These are phyloP conservation scores for Stenolophus ochropezus DNA, from an alignment of 2,888 invertebrate genomes.

Conservation along the genomic window DNA sequence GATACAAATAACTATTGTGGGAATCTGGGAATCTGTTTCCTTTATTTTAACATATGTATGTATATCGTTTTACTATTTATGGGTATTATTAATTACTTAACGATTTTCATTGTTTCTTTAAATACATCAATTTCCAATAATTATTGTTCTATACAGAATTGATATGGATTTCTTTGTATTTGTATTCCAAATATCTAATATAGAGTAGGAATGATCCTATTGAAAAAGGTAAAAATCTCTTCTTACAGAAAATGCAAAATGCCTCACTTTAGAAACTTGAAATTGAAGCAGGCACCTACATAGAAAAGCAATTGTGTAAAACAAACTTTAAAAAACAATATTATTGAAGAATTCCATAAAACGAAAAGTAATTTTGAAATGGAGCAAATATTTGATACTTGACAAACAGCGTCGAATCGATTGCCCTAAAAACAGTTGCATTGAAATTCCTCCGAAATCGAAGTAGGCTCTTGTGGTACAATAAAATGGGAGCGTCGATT, in stretches of 20 bases:
- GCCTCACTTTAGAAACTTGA: neutral
- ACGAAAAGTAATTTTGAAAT: constrained; percentile 32
- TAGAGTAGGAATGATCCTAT: no score
- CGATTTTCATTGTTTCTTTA: no score
- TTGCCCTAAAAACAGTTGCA: constrained; percentile 49
- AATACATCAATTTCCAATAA: no score
- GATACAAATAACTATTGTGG: no score
- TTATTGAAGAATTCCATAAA: constrained; percentile 28
- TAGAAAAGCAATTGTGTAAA: neutral
- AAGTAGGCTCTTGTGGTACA: constrained; percentile 34
- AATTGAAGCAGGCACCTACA: neutral
- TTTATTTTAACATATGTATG: no score
- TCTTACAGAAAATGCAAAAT: neutral
- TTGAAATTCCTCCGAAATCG: constrained; percentile 26
- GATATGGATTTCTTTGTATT: no score
- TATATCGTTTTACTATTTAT: no score
- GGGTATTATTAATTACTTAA: no score
- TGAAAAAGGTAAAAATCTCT: no score
- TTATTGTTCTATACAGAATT: no score
- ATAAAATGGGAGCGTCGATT: constrained; percentile 45
- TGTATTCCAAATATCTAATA: no score
- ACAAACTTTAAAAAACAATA: constrained; percentile 2
- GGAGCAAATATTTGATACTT: constrained; percentile 38
- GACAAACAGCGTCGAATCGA: constrained; percentile 33
- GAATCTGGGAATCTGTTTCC: no score